Percentiles rank a stretch among this genome's conserved stretches.
These are phyloP conservation scores for Halcyon malimbica DNA, from an alignment of 2,113 vertebrate species.

Conservation along the genomic window DNA sequence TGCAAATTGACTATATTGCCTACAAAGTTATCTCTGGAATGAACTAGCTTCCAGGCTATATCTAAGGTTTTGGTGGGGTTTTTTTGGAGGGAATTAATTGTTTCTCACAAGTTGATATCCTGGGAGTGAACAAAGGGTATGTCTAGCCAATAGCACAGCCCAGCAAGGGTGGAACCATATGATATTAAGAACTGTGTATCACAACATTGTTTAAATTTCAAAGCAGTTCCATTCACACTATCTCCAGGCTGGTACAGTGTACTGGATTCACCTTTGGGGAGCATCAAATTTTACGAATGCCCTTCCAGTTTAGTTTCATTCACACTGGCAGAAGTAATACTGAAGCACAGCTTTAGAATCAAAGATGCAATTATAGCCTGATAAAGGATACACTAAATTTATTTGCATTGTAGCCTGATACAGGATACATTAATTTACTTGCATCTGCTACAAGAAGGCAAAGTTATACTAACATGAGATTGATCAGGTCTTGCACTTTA, in stretches of 20 bases:
- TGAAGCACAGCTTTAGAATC: background rate
- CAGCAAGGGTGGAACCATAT: background rate
- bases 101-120: background rate
- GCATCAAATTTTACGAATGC: background rate
- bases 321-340: background rate
- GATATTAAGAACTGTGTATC: too few relatives aligned
- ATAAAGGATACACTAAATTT: background rate
- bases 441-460: background rate
- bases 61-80: too few relatives aligned
- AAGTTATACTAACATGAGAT: background rate
- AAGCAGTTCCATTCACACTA: background rate
- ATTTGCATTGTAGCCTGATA: background rate
- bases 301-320: background rate
- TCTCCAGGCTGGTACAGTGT: background rate
- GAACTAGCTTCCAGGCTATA: background rate
- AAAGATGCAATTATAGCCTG: background rate
- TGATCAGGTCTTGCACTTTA: background rate
- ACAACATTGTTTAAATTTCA: background rate
- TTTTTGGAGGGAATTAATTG: background rate
- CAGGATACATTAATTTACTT: background rate
- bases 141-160: too few relatives aligned
- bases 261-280: background rate
- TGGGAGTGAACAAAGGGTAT: background rate
- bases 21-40: background rate
- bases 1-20: background rate